Evolutionary conservation across 2,888 invertebrate genomes (phyloP), one percentile per base, ranked within the genome.

Genomic region (Andrena flavipes): DNA sequence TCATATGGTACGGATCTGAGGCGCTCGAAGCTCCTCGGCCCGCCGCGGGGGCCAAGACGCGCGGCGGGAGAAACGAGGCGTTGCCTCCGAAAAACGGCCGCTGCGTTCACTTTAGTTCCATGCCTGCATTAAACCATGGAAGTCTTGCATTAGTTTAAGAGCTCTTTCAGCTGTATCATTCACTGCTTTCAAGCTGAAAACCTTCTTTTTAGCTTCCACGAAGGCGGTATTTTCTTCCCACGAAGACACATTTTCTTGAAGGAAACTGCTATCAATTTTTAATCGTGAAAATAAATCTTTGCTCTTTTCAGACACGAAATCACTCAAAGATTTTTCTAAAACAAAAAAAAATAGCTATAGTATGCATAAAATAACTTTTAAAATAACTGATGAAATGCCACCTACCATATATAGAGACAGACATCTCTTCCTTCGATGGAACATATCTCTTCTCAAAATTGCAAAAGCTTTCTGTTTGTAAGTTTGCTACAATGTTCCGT

Each of bases 161-260:
- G 76, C 86, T 76, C 86, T 86, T 84, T 89, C 83, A 29, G 86
- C 88, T 68, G 83, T 84, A 81, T 88, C 86, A 68, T 87, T 87
- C 33, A 68, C 33, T 56, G 76, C 67, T 33, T 60, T 85, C 69
- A 85, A 80, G 20, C 30, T 33, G 35, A 71, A 63, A 60, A 89
- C 77, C 51, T 71, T 81, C 48, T 71, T 81, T 75, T 77, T 85
- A 59, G 74, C 84, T 73, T 84, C 75, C 78, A 73, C 65, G 83
- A 81, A 83, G 35, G 51, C 68, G 48, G 79, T 70, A 69, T 85
- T 84, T 77, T 63, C 60, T 65, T 76, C 59, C 78, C 81, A 88
- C 60, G 54, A 69, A 65, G 70, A 62, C 64, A 67, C 16, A 10
- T 62, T 33, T 70, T 71, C 26, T 62, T 72, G 35, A 42, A 70